phyloP scores from a whole-genome alignment of 2,888 invertebrate species.

The Tanytarsus gracilentus region DNA sequence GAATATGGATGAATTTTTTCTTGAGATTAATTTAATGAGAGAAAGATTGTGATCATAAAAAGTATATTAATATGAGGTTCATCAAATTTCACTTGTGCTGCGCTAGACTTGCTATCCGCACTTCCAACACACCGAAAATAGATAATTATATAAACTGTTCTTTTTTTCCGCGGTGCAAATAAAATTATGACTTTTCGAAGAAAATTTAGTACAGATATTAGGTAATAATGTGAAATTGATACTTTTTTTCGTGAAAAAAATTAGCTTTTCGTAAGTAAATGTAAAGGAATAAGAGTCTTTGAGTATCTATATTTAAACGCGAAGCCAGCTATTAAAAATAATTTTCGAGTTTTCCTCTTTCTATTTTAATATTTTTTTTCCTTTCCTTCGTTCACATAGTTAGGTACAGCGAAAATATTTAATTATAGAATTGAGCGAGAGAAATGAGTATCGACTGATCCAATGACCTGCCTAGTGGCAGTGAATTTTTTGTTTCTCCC shows the following conservation, averaged over 20 bases:
- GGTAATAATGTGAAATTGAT: slow-evolving; percentile 27
- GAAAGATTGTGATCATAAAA: slow-evolving; percentile 18
- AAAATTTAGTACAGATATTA: neutral
- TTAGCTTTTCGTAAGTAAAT: slow-evolving; percentile 27
- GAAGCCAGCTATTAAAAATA: slow-evolving; percentile 27
- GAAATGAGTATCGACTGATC: slow-evolving; percentile 26
- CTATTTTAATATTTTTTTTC: slow-evolving; percentile 25
- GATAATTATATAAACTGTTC: neutral
- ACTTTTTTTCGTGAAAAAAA: slow-evolving; percentile 18
- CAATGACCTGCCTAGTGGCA: slow-evolving; percentile 1
- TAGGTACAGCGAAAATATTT: slow-evolving; percentile 27
- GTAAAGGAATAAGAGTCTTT: slow-evolving; percentile 23
- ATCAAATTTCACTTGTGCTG: slow-evolving; percentile 17
- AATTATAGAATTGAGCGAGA: slow-evolving; percentile 28
- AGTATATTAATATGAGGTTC: slow-evolving; percentile 5
- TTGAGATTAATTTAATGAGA: slow-evolving; percentile 1
- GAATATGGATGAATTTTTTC: no score
- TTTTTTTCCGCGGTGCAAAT: neutral
- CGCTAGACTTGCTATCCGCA: no score
- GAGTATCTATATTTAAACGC: slow-evolving; percentile 27
- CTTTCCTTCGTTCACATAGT: slow-evolving; percentile 15
- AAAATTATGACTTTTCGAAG: neutral
- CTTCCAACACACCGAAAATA: no score
- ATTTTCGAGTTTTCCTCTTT: slow-evolving; percentile 28
- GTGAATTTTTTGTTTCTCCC: slow-evolving; percentile 14